Conservation (phyloP, 2,113 vertebrate genomes). For the Tympanuchus pallidicinctus region DNA sequence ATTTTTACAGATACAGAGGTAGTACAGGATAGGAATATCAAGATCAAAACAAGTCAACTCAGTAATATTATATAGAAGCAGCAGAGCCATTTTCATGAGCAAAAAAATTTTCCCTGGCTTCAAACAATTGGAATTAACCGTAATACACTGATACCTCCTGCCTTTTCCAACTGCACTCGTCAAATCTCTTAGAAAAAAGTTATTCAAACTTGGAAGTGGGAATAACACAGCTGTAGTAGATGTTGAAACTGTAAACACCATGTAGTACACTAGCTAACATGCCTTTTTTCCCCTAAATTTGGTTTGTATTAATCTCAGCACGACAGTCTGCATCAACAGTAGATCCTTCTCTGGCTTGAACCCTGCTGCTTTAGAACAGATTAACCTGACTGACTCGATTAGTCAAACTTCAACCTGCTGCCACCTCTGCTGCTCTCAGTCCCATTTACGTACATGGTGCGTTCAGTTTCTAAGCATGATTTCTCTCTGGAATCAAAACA, state of each 20-base stretch:
- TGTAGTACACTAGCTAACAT: background rate
- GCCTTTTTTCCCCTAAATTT: background rate
- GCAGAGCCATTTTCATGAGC: background rate
- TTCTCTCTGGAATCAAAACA: background rate
- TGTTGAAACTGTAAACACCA: background rate
- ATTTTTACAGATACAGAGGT: background rate
- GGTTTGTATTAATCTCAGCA: background rate
- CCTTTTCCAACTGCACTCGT: background rate
- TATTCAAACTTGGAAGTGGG: background rate
- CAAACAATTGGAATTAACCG: background rate
- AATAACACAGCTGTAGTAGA: background rate
- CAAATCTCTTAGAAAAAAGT: background rate
- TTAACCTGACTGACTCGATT: background rate
- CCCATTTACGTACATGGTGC: background rate
- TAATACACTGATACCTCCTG: background rate
- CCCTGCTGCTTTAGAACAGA: background rate
- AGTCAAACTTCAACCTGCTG: background rate
- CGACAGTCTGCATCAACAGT: background rate
- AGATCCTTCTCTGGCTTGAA: background rate
- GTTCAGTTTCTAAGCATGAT: background rate
- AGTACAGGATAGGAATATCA: background rate
- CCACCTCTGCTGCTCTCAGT: background rate
- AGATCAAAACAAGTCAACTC: background rate
- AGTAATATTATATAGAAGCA: background rate
- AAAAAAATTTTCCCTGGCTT: background rate